phyloP scores from a whole-genome alignment of 2,797 vertebrate genomes.

The Siniperca undulata region DNA sequence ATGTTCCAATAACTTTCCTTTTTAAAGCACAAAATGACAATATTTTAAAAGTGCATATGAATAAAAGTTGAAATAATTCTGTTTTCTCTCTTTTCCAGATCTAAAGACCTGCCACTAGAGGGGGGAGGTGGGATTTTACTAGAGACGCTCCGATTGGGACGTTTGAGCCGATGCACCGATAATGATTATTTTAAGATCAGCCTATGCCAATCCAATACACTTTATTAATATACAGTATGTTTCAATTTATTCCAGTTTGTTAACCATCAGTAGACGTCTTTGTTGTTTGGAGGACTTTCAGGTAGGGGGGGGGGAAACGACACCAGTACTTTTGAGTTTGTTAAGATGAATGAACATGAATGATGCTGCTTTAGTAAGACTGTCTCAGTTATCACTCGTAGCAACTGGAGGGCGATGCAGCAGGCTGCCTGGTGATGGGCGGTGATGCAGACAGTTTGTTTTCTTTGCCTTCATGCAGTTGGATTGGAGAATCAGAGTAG shows the following conservation, averaged over 20 bases:
- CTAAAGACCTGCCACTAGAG: constrained; percentile 69
- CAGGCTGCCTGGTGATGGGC: constrained; percentile 12
- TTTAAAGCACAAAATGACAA: neutral
- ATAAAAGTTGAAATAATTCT: neutral
- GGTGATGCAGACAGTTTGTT: constrained; percentile 16
- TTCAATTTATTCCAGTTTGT: constrained; percentile 48
- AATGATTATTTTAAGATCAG: constrained; percentile 70
- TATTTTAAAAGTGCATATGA: neutral
- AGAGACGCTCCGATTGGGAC: constrained; percentile 65
- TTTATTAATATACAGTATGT: constrained; percentile 57
- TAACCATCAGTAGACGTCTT: constrained; percentile 51
- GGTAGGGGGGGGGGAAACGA: neutral
- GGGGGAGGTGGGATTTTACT: constrained; percentile 68
- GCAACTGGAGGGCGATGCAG: constrained; percentile 7
- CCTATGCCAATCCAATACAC: constrained; percentile 65
- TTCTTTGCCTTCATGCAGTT: constrained; percentile 16
- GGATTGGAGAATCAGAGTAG: constrained; percentile 41
- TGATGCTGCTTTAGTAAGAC: constrained; percentile 40
- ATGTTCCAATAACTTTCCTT: neutral
- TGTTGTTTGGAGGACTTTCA: constrained; percentile 50
- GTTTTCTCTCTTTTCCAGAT: constrained; percentile 65
- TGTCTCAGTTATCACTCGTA: constrained; percentile 29
- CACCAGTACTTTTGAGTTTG: constrained; percentile 49
- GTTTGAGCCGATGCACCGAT: constrained; percentile 61
- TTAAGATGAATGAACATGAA: constrained; percentile 31